These are phyloP conservation scores for Thelaira solivaga DNA, from an alignment of 2,888 invertebrate genomes.

Conservation along the genomic window DNA sequence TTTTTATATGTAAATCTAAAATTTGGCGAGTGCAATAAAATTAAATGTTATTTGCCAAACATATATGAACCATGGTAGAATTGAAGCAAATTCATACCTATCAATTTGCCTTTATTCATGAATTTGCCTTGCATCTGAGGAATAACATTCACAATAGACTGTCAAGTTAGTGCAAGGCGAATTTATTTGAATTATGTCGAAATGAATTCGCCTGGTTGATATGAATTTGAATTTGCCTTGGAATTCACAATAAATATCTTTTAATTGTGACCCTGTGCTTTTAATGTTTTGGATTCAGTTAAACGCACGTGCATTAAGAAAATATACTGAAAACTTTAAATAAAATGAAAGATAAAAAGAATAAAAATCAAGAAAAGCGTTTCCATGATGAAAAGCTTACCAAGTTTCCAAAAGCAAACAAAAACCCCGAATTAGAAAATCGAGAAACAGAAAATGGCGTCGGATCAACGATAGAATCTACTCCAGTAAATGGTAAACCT, in stretches of 20 bases:
- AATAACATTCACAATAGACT: no score
- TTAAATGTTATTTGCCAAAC: no score
- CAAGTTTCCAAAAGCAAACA: not conserved
- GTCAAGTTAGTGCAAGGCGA: no score
- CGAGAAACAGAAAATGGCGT: not conserved
- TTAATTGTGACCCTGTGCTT: not conserved
- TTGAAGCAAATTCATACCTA: no score
- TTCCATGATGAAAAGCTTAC: not conserved
- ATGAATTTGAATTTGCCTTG: no score
- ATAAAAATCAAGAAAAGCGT: constrained; percentile 54
- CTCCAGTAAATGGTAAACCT: not conserved
- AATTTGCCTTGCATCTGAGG: no score
- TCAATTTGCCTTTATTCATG: no score
- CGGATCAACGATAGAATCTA: not conserved
- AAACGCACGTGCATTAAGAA: constrained; percentile 39
- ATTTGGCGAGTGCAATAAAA: no score
- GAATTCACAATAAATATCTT: constrained; percentile 32
- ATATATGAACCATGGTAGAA: no score
- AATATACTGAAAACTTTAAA: constrained; percentile 22
- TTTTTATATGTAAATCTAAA: not conserved
- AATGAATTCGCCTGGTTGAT: no score
- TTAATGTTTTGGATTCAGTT: constrained; percentile 40
- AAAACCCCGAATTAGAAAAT: constrained; percentile 16
- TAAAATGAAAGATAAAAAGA: constrained; percentile 62
- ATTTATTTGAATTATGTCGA: no score